Conservation (phyloP, 2,113 vertebrate genomes). For the Leuciscus idus region DNA sequence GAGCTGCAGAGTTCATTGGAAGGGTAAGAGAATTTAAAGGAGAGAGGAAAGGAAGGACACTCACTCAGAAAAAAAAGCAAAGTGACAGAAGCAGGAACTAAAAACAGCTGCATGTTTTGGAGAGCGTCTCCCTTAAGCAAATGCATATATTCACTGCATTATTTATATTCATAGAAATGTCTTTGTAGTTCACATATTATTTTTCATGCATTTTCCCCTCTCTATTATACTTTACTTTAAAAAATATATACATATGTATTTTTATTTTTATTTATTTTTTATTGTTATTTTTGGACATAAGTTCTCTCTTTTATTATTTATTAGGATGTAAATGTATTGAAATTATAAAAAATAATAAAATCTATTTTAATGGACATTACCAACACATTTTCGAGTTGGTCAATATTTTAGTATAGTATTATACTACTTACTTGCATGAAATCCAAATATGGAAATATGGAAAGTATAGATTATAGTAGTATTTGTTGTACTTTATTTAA, state of each 20-base stretch:
- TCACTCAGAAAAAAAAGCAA: not conserved
- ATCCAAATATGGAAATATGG: too few species aligned
- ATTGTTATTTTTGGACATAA: too few species aligned
- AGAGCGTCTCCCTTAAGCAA: not conserved
- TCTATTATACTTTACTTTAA: not conserved
- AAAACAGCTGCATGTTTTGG: constrained; percentile 27
- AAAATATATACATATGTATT: too few species aligned
- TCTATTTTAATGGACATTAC: not conserved
- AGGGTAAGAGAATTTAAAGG: constrained; percentile 30
- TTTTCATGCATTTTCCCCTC: not conserved
- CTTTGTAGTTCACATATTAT: not conserved
- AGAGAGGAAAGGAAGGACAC: not conserved
- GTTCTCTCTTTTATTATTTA: too few species aligned
- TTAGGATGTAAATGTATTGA: too few species aligned
- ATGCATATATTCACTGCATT: not conserved
- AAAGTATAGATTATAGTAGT: not conserved
- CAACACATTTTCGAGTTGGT: not conserved
- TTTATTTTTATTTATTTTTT: too few species aligned
- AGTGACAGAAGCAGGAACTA: constrained; percentile 18
- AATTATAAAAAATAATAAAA: not conserved
- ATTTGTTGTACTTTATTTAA: not conserved
- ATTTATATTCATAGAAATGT: constrained; percentile 10
- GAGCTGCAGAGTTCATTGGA: constrained; percentile 23
- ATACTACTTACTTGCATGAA: not conserved
- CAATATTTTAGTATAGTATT: not conserved